phyloP scores from a whole-genome alignment of 2,797 vertebrate species.

The Glyptemys insculpta region DNA sequence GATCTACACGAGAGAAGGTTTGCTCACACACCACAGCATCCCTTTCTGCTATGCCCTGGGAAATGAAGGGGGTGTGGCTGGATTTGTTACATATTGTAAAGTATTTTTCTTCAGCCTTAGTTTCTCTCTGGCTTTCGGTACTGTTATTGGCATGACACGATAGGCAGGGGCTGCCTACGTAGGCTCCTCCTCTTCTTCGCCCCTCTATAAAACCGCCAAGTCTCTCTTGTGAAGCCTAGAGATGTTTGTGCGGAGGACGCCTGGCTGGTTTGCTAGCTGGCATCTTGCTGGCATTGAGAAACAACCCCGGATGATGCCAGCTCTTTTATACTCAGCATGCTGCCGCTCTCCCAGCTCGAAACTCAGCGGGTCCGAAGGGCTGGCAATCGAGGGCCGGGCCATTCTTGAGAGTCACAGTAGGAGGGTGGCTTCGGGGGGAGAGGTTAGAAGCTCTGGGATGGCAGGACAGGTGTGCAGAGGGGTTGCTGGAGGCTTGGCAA shows the following conservation, averaged over 20 bases:
- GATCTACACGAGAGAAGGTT: conserved; percentile 93
- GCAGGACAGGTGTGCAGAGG: neutral
- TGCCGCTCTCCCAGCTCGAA: neutral
- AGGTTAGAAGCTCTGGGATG: neutral
- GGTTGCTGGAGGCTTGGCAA: neutral
- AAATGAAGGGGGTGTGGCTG: neutral
- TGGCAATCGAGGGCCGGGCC: neutral
- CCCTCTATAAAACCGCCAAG: neutral
- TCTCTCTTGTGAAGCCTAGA: neutral
- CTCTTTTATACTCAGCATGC: neutral
- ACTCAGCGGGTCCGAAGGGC: neutral
- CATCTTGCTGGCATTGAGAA: neutral
- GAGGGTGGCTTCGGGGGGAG: neutral
- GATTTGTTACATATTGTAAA: neutral
- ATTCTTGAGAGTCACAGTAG: neutral
- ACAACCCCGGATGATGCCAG: neutral
- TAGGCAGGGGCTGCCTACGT: neutral
- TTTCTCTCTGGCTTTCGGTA: neutral
- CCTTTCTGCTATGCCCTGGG: neutral
- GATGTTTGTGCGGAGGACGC: neutral
- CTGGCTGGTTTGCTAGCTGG: neutral
- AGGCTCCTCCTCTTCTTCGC: neutral
- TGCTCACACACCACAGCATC: conserved; percentile 25
- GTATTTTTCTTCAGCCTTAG: neutral
- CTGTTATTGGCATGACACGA: neutral